phyloP scores from a whole-genome alignment of 23 tunicate species.

The Clavelina lepadiformis region DNA sequence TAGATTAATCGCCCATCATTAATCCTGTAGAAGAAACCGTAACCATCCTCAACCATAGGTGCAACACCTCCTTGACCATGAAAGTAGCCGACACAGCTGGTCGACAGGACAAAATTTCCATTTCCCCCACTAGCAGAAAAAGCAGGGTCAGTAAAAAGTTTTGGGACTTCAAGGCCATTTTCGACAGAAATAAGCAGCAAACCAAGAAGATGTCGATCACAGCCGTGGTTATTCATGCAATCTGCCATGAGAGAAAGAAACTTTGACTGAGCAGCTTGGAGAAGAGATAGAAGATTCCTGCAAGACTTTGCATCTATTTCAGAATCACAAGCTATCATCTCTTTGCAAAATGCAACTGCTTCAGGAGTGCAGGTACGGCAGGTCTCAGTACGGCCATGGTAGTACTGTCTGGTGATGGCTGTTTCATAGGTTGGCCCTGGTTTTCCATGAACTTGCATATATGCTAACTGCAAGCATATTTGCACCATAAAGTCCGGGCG shows the following conservation, averaged over 20 bases:
- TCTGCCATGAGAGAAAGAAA: conserved; percentile 62
- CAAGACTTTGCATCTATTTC: conserved; percentile 7
- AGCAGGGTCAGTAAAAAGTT: conserved; percentile 64
- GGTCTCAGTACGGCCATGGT: conserved; percentile 93
- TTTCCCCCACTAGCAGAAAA: conserved; percentile 72
- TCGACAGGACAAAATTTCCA: conserved; percentile 81
- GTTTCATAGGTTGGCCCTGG: conserved; percentile 97
- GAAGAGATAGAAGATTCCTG: conserved; percentile 5
- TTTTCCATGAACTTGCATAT: conserved; percentile 69
- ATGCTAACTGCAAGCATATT: conserved; percentile 66
- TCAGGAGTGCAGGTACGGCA: conserved; percentile 91
- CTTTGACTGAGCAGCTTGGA: conserved; percentile 60
- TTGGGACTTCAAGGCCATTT: conserved; percentile 51
- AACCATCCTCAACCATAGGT: conserved; percentile 85
- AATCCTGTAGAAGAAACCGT: conserved; percentile 87
- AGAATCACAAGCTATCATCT: conserved; percentile 22
- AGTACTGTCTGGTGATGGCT: conserved; percentile 83
- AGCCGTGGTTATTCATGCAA: conserved; percentile 56
- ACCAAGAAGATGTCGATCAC: conserved; percentile 91
- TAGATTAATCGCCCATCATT: conserved; percentile 50
- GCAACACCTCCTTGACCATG: conserved; percentile 80
- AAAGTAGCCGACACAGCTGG: conserved; percentile 75
- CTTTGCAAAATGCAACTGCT: conserved; percentile 60
- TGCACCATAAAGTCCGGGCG: conserved; percentile 84
- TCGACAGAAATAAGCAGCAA: conserved; percentile 46